Evolutionary conservation across 2,113 vertebrate species (phyloP).

Genomic region (Callionymus lyra): DNA sequence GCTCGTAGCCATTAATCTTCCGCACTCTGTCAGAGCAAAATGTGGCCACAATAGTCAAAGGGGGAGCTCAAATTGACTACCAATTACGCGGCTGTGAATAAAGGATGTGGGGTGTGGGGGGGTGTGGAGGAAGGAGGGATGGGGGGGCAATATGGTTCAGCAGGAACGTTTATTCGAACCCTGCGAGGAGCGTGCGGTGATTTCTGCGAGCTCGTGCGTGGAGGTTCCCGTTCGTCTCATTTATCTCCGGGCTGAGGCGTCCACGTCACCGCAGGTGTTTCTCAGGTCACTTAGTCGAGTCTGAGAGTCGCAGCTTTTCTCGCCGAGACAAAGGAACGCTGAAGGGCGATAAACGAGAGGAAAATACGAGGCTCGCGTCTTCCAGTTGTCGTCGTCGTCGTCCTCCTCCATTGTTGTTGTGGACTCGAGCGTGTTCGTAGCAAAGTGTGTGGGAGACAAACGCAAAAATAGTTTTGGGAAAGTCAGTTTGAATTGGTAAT

Average conservation of each 20-base stretch:
- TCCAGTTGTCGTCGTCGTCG: no score
- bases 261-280: slow-evolving; percentile 22
- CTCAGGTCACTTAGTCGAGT: slow-evolving; percentile 2
- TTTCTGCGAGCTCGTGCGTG: slow-evolving; percentile 7
- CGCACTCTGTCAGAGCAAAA: slow-evolving; percentile 79
- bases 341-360: no score
- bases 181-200: slow-evolving; percentile 27
- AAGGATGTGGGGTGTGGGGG: slow-evolving; percentile 58
- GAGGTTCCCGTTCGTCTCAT: slow-evolving; percentile 11
- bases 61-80: slow-evolving; percentile 78
- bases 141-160: slow-evolving; percentile 67
- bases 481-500: no score
- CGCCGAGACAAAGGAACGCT: no score
- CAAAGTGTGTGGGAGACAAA: no score
- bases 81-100: slow-evolving; percentile 80
- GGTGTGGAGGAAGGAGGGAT: slow-evolving; percentile 43
- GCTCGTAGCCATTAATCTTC: slow-evolving; percentile 76
- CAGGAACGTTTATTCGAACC: slow-evolving; percentile 72
- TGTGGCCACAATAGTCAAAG: slow-evolving; percentile 74
- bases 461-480: no score
- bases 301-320: no score
- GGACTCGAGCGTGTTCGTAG: no score
- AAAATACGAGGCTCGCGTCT: no score
- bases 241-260: slow-evolving; percentile 13
- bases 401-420: no score